A percentile compares a stretch with the other conserved stretches of the same genome.
Evolutionary conservation across 2,888 invertebrate genomes (phyloP).

Genomic region (Microctonus aethiopoides): DNA sequence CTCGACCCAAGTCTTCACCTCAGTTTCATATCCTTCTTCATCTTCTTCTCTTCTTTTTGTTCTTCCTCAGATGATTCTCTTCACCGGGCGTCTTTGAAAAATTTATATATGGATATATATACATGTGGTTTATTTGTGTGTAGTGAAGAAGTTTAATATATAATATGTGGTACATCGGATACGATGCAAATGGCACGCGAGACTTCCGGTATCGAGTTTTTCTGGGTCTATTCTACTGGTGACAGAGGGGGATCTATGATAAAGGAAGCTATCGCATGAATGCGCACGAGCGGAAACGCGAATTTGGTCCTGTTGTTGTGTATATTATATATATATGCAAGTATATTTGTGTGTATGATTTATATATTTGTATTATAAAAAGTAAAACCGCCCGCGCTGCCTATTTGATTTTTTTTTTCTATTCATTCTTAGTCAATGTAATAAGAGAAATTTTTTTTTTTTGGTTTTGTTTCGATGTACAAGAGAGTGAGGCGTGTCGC

Average conservation of each 20-base stretch:
- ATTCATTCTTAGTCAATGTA: not conserved
- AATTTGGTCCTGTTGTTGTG: conserved; percentile 24
- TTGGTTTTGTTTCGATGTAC: not conserved
- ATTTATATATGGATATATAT: not conserved
- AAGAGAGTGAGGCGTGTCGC: conserved; percentile 21
- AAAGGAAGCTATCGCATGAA: conserved; percentile 4
- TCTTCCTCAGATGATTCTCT: conserved; percentile 26
- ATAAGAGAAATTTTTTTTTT: not conserved
- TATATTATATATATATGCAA: not conserved
- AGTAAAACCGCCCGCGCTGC: not conserved
- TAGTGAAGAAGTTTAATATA: not conserved
- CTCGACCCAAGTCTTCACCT: conserved; percentile 35
- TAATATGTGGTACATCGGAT: conserved; percentile 49
- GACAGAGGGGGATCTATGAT: conserved; percentile 20
- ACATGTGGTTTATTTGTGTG: not conserved
- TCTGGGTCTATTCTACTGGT: conserved; percentile 21
- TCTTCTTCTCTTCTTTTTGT: not conserved
- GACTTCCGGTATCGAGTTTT: conserved; percentile 58
- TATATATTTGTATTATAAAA: too few relatives aligned
- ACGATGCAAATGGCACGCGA: conserved; percentile 64
- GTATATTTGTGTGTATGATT: not conserved
- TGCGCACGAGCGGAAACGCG: conserved; percentile 23
- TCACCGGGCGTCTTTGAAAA: conserved; percentile 5
- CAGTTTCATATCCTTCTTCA: conserved; percentile 1
- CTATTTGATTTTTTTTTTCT: conserved; percentile 8